phyloP scores from a whole-genome alignment of 2,113 vertebrate species.

The Atrichornis clamosus region DNA sequence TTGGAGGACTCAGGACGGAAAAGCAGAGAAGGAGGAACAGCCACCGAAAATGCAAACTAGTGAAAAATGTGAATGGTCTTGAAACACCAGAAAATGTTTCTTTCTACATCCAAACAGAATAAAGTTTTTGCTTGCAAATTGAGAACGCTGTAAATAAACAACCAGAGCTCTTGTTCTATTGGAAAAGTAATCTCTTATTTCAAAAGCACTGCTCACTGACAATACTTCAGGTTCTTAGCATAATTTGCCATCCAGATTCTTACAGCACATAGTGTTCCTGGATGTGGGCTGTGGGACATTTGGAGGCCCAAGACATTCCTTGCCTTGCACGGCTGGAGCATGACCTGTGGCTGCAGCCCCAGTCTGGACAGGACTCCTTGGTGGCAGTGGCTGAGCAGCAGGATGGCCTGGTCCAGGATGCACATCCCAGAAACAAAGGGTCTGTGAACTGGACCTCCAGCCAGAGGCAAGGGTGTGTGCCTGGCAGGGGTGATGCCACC shows the following conservation, averaged over 20 bases:
- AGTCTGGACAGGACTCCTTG: rapidly evolving
- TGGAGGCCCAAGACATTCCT: background rate
- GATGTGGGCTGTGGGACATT: background rate
- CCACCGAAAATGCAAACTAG: background rate
- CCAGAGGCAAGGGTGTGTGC: background rate
- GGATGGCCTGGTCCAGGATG: background rate
- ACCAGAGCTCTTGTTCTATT: background rate
- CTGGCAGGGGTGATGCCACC: background rate
- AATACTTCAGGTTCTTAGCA: background rate
- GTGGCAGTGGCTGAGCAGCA: background rate
- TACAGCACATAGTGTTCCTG: background rate
- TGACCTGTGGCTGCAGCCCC: background rate
- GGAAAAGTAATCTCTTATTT: background rate
- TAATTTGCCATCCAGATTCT: background rate
- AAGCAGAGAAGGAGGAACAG: background rate
- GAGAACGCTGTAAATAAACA: background rate
- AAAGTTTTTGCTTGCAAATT: background rate
- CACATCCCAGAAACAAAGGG: rapidly evolving
- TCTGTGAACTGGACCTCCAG: background rate
- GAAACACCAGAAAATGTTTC: background rate
- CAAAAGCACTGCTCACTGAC: background rate
- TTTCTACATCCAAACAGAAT: background rate
- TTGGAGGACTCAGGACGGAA: background rate
- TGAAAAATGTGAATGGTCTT: background rate
- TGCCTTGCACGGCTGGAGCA: background rate